Percentiles rank a stretch among this genome's conserved stretches.
These are phyloP conservation scores for Leptinotarsa texana DNA, from an alignment of 1,140 invertebrate genomes.

Conservation along the genomic window DNA sequence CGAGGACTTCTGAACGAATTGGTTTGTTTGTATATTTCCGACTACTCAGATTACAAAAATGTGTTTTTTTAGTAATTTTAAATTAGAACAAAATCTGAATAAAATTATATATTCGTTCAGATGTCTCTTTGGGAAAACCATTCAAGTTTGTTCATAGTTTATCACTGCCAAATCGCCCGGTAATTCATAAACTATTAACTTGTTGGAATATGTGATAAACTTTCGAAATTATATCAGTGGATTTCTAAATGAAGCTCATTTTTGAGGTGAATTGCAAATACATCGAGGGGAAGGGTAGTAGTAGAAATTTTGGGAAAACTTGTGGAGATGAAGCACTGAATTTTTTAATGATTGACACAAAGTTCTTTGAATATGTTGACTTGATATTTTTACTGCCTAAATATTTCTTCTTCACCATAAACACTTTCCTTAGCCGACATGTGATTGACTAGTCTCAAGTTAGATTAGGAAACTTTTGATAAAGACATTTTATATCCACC, in stretches of 20 bases:
- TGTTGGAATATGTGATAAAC: background rate
- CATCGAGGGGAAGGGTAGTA: background rate
- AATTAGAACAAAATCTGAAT: too few relatives aligned
- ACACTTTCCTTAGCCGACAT: background rate
- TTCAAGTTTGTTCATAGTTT: slow-evolving; percentile 26
- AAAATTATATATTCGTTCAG: background rate
- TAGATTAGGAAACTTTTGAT: too few relatives aligned
- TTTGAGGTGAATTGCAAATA: slow-evolving; percentile 21
- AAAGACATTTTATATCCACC: too few relatives aligned
- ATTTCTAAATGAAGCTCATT: background rate
- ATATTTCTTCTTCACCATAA: background rate
- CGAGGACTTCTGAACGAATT: too few relatives aligned
- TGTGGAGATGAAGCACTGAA: too few relatives aligned
- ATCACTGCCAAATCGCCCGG: slow-evolving; percentile 33
- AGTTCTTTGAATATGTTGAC: too few relatives aligned
- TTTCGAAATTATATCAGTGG: background rate
- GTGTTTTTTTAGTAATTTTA: too few relatives aligned
- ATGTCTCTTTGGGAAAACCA: background rate
- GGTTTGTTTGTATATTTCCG: too few relatives aligned
- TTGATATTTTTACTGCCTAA: too few relatives aligned
- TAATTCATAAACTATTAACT: too few relatives aligned
- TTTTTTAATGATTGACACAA: too few relatives aligned
- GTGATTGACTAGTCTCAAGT: background rate
- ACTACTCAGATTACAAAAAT: too few relatives aligned
- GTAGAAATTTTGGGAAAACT: background rate